Conservation (phyloP, 2,888 invertebrate species). For the Drosophila fulvimacula region DNA sequence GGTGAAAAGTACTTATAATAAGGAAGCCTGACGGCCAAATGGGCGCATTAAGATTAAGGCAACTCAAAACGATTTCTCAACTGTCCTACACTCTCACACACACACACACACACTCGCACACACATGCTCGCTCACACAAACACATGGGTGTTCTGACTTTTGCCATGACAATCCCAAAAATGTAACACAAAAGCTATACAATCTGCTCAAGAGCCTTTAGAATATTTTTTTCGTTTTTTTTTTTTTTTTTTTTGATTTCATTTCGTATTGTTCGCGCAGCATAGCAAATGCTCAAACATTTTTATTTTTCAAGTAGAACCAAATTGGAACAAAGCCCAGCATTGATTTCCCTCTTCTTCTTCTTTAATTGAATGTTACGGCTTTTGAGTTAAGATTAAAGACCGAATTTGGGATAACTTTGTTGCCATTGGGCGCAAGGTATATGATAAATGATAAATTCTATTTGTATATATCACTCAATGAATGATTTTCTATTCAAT, state of each 20-base stretch:
- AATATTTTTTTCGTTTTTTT: background rate
- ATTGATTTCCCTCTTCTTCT: background rate
- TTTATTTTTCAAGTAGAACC: conserved; percentile 11
- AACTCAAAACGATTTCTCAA: conserved; percentile 16
- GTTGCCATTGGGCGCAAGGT: background rate
- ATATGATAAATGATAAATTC: background rate
- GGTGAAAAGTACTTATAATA: conserved; percentile 73
- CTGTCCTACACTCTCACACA: conserved; percentile 16
- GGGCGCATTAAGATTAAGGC: conserved; percentile 37
- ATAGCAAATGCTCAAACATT: background rate
- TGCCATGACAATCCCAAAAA: conserved; percentile 24
- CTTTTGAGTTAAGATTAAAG: conserved; percentile 9
- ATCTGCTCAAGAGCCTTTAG: conserved; percentile 4
- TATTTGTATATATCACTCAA: conserved; percentile 1
- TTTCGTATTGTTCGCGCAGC: conserved; percentile 1
- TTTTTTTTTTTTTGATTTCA: background rate
- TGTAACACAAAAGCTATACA: conserved; percentile 29
- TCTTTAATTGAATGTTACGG: conserved; percentile 22
- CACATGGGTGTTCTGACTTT: conserved; percentile 30
- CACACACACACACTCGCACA: background rate
- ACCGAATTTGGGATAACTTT: background rate
- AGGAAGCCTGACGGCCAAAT: conserved; percentile 50
- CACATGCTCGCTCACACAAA: too few relatives aligned
- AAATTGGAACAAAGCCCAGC: conserved; percentile 20
- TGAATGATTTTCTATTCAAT: conserved; percentile 3